Percentiles rank a stretch among this genome's conserved stretches.
These are phyloP conservation scores for Neopipo cinnamomea DNA, from an alignment of 2,113 vertebrate genomes.

Conservation along the genomic window DNA sequence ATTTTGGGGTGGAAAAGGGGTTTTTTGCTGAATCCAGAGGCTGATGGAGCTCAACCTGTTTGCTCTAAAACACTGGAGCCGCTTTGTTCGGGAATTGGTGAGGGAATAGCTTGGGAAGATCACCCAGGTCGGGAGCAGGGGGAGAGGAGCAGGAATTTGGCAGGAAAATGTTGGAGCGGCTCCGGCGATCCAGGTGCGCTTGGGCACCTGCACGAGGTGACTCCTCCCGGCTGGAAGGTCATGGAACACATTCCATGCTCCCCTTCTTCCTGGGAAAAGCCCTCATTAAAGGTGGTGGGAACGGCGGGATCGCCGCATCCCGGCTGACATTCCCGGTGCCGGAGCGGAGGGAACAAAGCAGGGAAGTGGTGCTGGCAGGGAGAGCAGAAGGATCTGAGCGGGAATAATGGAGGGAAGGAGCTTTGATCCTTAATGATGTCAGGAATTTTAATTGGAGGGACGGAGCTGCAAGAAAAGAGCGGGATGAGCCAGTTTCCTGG, in stretches of 20 bases:
- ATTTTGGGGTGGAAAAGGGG: background rate
- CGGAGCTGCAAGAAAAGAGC: background rate
- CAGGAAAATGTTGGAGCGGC: background rate
- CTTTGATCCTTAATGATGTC: background rate
- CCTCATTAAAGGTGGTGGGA: background rate
- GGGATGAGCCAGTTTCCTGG: background rate
- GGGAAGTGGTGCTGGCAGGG: background rate
- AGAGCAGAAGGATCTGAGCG: background rate
- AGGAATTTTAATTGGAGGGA: background rate
- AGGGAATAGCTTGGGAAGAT: accelerated
- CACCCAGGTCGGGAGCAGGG: accelerated
- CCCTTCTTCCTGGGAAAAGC: background rate
- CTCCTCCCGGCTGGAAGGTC: background rate
- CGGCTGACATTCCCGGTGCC: background rate
- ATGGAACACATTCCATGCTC: no score
- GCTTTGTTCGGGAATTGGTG: background rate
- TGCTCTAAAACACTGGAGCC: background rate
- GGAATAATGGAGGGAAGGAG: background rate
- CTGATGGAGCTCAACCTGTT: background rate
- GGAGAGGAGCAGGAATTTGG: background rate
- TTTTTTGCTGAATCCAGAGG: background rate
- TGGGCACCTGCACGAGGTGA: background rate
- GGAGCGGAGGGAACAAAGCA: background rate
- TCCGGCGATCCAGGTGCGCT: accelerated
- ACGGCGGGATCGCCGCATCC: background rate